These are phyloP conservation scores for Babylonia areolata DNA, from an alignment of 1,140 invertebrate species.

Conservation along the genomic window DNA sequence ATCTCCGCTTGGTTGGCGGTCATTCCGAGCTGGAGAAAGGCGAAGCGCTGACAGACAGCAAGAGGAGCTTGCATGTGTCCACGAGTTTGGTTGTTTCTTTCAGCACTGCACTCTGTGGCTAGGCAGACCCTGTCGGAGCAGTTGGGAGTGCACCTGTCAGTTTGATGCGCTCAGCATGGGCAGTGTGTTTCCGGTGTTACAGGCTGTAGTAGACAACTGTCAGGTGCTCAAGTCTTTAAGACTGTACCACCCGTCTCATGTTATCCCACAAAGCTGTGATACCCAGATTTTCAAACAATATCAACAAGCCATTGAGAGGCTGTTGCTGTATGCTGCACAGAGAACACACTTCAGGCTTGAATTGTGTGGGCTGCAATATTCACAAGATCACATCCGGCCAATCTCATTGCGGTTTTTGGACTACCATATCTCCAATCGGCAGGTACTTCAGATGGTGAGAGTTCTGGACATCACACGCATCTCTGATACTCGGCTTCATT, in stretches of 20 bases:
- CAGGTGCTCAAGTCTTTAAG: constrained; percentile 17
- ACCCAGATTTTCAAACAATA: constrained; percentile 33
- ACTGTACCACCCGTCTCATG: constrained; percentile 34
- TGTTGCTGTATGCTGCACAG: constrained; percentile 22
- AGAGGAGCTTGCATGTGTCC: constrained; percentile 18
- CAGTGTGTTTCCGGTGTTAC: constrained; percentile 24
- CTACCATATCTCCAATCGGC: constrained; percentile 29
- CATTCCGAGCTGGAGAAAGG: constrained; percentile 1
- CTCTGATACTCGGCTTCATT: constrained; percentile 12
- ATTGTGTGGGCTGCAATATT: constrained; percentile 29
- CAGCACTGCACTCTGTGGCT: constrained; percentile 36
- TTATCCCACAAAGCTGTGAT: constrained; percentile 24
- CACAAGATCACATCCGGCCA: constrained; percentile 28
- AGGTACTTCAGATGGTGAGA: constrained; percentile 18
- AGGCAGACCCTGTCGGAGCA: constrained; percentile 18
- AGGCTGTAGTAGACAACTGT: constrained; percentile 7
- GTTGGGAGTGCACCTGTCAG: constrained; percentile 26
- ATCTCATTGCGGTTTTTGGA: constrained; percentile 35
- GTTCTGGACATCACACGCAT: constrained; percentile 27
- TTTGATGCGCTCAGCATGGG: not conserved
- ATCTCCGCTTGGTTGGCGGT: constrained; percentile 18
- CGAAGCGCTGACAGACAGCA: not conserved
- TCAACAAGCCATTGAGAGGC: constrained; percentile 29
- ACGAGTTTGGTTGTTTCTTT: constrained; percentile 28
- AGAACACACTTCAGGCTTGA: constrained; percentile 16